A percentile compares a stretch with the other conserved stretches of the same genome.
Evolutionary conservation across 2,888 invertebrate genomes (phyloP).

Genomic region (Pandemis heparana): DNA sequence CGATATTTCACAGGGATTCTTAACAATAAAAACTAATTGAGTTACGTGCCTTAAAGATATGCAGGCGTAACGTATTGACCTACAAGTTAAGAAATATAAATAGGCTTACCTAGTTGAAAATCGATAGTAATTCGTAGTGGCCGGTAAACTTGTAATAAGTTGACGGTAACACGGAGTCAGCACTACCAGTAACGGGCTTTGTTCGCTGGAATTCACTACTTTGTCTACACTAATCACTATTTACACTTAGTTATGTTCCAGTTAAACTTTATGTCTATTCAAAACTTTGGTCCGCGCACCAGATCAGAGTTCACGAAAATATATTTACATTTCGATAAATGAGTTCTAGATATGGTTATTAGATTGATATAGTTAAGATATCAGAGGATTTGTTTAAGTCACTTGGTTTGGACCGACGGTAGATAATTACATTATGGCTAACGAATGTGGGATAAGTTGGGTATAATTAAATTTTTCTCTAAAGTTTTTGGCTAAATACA

Average conservation of each 20-base stretch:
- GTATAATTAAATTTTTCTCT: conserved; percentile 48
- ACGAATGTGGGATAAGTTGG: conserved; percentile 24
- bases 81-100: conserved; percentile 24
- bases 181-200: conserved; percentile 49
- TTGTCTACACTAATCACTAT: conserved; percentile 63
- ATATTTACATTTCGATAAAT: conserved; percentile 53
- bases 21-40: background rate
- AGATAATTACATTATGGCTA: conserved; percentile 48
- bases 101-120: conserved; percentile 64
- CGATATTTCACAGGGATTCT: background rate
- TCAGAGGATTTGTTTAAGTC: conserved; percentile 70
- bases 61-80: conserved; percentile 11
- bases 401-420: conserved; percentile 74
- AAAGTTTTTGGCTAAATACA: conserved; percentile 47
- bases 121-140: conserved; percentile 65
- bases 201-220: conserved; percentile 47
- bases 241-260: conserved; percentile 41
- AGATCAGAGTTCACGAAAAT: conserved; percentile 48
- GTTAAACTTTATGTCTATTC: conserved; percentile 50
- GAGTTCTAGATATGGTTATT: conserved; percentile 55
- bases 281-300: conserved; percentile 68
- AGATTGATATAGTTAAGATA: conserved; percentile 61
- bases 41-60: conserved; percentile 9
- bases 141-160: conserved; percentile 48
- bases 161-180: conserved; percentile 37